A percentile compares a stretch with the other conserved stretches of the same genome.
These are phyloP conservation scores for Cynocephalus volans DNA, from an alignment of 2,113 vertebrate species.

Conservation along the genomic window DNA sequence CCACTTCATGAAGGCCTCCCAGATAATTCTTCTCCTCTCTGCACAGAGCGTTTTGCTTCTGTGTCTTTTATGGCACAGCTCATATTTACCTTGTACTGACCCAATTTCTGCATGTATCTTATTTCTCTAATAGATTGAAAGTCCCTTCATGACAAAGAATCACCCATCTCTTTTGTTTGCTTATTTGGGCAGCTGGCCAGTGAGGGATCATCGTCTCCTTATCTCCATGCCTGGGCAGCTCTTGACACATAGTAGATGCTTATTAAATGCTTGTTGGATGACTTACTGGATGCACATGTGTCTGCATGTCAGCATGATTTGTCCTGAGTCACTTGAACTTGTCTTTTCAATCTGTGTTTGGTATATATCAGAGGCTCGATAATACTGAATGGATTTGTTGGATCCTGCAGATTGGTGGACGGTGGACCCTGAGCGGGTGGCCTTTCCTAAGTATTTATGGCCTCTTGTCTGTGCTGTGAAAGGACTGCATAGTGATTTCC, in stretches of 20 bases:
- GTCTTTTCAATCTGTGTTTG: neutral
- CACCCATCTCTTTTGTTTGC: too few relatives aligned
- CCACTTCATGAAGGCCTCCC: neutral
- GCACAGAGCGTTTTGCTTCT: neutral
- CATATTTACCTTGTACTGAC: neutral
- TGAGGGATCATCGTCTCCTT: neutral
- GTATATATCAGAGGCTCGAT: rapidly evolving
- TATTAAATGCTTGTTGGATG: neutral
- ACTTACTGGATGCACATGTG: neutral
- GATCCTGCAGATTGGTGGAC: neutral
- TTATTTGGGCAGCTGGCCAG: too few relatives aligned
- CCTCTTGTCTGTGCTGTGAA: neutral
- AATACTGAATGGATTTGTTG: neutral
- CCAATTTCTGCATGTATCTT: neutral
- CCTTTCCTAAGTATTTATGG: neutral
- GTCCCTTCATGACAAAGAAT: neutral
- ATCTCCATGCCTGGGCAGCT: rapidly evolving
- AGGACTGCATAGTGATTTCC: rapidly evolving
- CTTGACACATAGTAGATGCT: neutral
- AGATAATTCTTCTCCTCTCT: rapidly evolving
- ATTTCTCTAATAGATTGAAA: neutral
- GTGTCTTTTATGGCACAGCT: rapidly evolving
- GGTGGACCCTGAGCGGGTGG: neutral
- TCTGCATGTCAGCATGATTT: rapidly evolving
- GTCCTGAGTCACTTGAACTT: too few relatives aligned